A percentile compares a stretch with the other conserved stretches of the same genome.
Conservation (phyloP, 2,888 invertebrate species). For the Criorhina ranunculi region DNA sequence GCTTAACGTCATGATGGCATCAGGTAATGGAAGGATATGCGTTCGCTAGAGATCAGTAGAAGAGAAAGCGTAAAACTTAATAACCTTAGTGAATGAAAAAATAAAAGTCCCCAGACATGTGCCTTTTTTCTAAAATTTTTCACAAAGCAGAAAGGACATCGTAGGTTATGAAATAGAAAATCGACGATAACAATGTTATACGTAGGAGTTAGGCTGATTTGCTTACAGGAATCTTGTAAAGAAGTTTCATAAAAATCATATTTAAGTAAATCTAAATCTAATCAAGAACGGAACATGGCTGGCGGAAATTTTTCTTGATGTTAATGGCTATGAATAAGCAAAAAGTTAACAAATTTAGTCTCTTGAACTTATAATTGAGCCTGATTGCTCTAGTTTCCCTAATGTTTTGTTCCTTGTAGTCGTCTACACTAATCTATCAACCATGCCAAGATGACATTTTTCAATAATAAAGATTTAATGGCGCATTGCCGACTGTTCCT, state of each 20-base stretch:
- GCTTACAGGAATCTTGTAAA: neutral
- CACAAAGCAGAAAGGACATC: conserved; percentile 3
- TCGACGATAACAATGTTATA: conserved; percentile 19
- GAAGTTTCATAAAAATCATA: neutral
- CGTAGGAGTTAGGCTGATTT: neutral
- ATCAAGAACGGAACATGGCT: too few species aligned
- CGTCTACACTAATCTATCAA: too few species aligned
- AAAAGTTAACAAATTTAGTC: too few species aligned
- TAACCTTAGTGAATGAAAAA: conserved; percentile 58
- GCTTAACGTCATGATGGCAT: conserved; percentile 72
- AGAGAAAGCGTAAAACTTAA: conserved; percentile 39
- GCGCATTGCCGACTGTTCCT: too few species aligned
- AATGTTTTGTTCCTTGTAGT: too few species aligned
- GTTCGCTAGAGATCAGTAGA: conserved; percentile 57
- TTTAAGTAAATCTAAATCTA: too few species aligned
- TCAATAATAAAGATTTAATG: too few species aligned
- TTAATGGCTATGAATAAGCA: too few species aligned
- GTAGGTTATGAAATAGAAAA: conserved; percentile 19
- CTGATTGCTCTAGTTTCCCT: too few species aligned
- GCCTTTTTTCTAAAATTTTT: conserved; percentile 19
- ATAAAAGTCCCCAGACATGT: conserved; percentile 61
- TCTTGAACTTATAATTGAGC: too few species aligned
- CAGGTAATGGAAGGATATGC: conserved; percentile 71
- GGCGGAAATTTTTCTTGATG: too few species aligned
- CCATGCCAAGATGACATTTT: too few species aligned